Percentiles rank a stretch among this genome's conserved stretches.
Evolutionary conservation across 2,888 invertebrate species (phyloP).

Genomic region (Eutolmus rufibarbis): DNA sequence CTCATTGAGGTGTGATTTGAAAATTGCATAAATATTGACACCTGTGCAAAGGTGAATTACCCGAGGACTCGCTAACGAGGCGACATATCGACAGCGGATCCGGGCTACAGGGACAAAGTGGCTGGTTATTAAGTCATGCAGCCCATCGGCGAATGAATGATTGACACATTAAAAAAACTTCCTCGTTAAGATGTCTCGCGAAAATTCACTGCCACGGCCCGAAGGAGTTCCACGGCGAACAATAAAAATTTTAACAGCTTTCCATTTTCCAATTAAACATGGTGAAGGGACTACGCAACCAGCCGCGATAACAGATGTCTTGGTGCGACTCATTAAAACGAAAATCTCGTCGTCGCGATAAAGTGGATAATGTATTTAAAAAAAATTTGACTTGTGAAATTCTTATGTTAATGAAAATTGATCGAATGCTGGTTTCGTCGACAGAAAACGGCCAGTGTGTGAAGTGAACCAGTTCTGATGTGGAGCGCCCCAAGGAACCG

Average conservation of each 20-base stretch:
- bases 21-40: constrained; percentile 41
- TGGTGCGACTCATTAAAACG: constrained; percentile 23
- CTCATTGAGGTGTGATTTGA: constrained; percentile 36
- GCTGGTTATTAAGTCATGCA: not conserved
- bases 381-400: constrained; percentile 43
- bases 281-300: not conserved
- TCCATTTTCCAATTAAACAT: constrained; percentile 2
- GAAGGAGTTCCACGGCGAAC: not conserved
- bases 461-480: constrained; percentile 34
- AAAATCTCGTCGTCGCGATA: constrained; percentile 18
- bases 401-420: constrained; percentile 44
- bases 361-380: not conserved
- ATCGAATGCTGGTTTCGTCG: not conserved
- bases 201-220: not conserved
- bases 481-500: not conserved
- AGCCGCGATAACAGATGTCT: constrained; percentile 42
- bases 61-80: constrained; percentile 31
- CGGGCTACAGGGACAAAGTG: not conserved
- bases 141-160: not conserved
- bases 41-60: constrained; percentile 10
- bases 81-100: not conserved
- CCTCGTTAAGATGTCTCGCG: not conserved
- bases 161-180: constrained; percentile 5
- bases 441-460: not conserved
- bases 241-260: constrained; percentile 5